These are phyloP conservation scores for Augiades crinisus DNA, from an alignment of 2,888 invertebrate genomes.

Conservation along the genomic window DNA sequence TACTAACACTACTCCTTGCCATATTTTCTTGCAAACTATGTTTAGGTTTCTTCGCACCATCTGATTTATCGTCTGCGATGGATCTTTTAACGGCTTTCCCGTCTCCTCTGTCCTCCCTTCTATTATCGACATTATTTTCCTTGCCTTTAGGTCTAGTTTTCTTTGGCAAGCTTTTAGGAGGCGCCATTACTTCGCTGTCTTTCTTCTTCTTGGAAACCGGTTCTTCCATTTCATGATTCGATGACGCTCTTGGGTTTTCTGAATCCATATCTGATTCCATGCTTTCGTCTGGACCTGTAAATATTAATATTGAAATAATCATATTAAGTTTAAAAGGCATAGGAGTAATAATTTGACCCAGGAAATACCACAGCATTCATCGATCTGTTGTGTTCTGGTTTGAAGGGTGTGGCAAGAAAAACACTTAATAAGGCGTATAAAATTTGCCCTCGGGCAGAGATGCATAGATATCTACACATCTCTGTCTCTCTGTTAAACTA, in stretches of 20 bases:
- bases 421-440: too few relatives aligned
- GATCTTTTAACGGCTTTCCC: conserved; percentile 9
- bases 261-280: conserved; percentile 47
- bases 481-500: too few relatives aligned
- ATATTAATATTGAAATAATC: background rate
- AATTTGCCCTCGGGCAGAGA: too few relatives aligned
- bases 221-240: conserved; percentile 38
- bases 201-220: conserved; percentile 32
- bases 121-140: conserved; percentile 5
- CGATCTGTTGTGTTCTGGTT: too few relatives aligned
- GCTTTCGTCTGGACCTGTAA: conserved; percentile 37
- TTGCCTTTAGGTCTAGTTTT: conserved; percentile 35
- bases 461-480: too few relatives aligned
- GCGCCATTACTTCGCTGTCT: conserved; percentile 56
- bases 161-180: conserved; percentile 60
- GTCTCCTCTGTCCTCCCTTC: too few relatives aligned
- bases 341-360: too few relatives aligned
- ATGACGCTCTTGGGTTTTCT: conserved; percentile 35
- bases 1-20: background rate
- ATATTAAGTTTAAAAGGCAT: background rate
- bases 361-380: too few relatives aligned
- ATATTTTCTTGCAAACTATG: conserved; percentile 6
- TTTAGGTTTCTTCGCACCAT: conserved; percentile 12
- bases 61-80: background rate
- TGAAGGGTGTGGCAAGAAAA: too few relatives aligned